Evolutionary conservation across 2,113 vertebrate species (phyloP).

Genomic region (Apodemus speciosus): DNA sequence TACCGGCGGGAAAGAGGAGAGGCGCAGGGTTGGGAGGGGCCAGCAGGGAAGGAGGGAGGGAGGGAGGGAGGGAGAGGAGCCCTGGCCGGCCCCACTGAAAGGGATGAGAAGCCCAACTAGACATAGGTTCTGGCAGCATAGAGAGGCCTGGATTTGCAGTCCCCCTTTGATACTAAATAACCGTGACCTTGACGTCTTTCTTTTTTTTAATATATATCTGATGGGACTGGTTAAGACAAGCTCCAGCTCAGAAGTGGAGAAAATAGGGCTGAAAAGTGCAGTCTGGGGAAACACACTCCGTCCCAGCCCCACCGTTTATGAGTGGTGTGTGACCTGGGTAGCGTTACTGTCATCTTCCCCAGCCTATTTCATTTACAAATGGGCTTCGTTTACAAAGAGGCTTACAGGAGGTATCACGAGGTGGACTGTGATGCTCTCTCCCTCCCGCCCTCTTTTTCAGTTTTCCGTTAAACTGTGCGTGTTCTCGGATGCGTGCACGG

Average conservation of each 20-base stretch:
- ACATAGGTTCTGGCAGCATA: neutral
- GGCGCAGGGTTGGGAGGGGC: conserved; percentile 27
- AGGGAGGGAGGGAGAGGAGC: neutral
- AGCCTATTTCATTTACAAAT: neutral
- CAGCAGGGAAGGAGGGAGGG: neutral
- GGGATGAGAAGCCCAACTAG: neutral
- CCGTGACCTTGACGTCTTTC: neutral
- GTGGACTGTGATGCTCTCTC: neutral
- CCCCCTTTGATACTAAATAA: neutral
- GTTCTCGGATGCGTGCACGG: too few species aligned
- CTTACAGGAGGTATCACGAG: neutral
- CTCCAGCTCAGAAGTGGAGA: neutral
- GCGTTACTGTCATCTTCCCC: neutral
- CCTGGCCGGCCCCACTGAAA: neutral
- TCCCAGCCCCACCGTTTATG: neutral
- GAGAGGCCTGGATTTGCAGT: neutral
- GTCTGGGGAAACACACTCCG: neutral
- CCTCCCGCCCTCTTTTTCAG: neutral
- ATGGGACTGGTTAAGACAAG: neutral
- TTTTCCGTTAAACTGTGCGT: neutral
- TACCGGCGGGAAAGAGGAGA: neutral
- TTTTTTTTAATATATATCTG: neutral
- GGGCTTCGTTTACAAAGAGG: neutral
- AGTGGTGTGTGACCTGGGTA: conserved; percentile 12
- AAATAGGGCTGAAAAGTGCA: neutral